Conservation (phyloP, 1,140 invertebrate species). For the Acyrthosiphon pisum region DNA sequence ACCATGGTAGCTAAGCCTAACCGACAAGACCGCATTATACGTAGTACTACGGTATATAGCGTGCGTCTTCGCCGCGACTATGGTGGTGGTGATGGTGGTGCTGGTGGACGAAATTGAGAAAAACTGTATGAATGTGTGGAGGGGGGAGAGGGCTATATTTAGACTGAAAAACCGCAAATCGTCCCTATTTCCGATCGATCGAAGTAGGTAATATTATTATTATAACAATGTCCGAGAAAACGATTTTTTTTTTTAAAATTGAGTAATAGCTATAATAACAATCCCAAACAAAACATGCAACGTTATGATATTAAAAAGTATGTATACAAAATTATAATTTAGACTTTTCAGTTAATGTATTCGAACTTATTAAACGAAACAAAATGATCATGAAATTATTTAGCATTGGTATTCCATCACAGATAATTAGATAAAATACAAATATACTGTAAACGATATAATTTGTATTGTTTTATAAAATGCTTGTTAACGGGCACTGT, state of each 20-base stretch:
- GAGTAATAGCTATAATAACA: background rate
- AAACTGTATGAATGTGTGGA: background rate
- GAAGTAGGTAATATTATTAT: background rate
- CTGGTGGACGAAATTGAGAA: background rate
- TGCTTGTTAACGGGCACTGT: background rate
- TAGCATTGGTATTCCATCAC: background rate
- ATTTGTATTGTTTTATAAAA: background rate
- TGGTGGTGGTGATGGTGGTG: no score
- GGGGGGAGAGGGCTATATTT: background rate
- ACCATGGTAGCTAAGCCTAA: background rate
- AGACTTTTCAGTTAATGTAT: background rate
- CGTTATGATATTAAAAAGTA: background rate
- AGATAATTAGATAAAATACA: no score
- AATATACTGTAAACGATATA: background rate
- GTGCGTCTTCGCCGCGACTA: background rate
- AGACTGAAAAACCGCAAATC: background rate
- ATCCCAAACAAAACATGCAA: background rate
- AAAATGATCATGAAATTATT: background rate
- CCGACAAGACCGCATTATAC: background rate
- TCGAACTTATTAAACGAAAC: background rate
- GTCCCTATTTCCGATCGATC: background rate
- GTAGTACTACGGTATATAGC: background rate
- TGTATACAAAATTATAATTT: background rate
- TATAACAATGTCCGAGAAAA: background rate
- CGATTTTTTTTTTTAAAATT: background rate